Base-by-base conservation (phyloP, 2,888 invertebrate species). In the Macropis europaea region DNA sequence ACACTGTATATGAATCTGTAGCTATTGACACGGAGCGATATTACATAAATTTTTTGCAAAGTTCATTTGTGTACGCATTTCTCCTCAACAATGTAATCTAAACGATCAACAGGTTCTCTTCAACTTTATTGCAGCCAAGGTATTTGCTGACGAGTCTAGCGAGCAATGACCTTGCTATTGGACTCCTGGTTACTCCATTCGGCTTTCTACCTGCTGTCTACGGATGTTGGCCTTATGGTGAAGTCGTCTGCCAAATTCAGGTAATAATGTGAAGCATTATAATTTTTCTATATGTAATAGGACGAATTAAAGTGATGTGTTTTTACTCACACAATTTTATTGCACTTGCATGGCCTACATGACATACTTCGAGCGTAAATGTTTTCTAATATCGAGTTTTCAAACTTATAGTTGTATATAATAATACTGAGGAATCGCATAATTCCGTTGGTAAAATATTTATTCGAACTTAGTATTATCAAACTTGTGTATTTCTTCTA, bases 161-260 rank as follows among this genome's bases (percentile, higher is more conserved):
- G 30, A 92, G 96, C 84, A 97, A 96, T 92, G 96, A 97, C 90
- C 92, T 97, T 77, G 95, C 96, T 84, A 96, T 96, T 89, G 97
- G 97, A 45, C 92, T 96, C 82, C 92, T 97, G 86, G 95, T 97
- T 85, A 96, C 96, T 54, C 96, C 96, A 24, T 95, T 96, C 86
- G 96, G 96, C 66, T 93, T 97, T 73, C 91, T 96, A 82, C 96
- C 97, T 22, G 95, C 96, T 36, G 91, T 97, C 77, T 94, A 96
- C 87, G 95, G 95, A 90, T 97, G 97, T 90, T 97, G 97, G 96
- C 97, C 97, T 32, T 97, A 96, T 91, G 96, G 96, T 60, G 96
- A 96, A 91, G 94, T 96, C 86, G 94, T 96, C 90, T 97, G 97
- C 90, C 96, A 96, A 91, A 96, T 97, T 89, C 97, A 97, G 95